phyloP scores from a whole-genome alignment of 2,797 vertebrate genomes.

The Bradypodion pumilum region DNA sequence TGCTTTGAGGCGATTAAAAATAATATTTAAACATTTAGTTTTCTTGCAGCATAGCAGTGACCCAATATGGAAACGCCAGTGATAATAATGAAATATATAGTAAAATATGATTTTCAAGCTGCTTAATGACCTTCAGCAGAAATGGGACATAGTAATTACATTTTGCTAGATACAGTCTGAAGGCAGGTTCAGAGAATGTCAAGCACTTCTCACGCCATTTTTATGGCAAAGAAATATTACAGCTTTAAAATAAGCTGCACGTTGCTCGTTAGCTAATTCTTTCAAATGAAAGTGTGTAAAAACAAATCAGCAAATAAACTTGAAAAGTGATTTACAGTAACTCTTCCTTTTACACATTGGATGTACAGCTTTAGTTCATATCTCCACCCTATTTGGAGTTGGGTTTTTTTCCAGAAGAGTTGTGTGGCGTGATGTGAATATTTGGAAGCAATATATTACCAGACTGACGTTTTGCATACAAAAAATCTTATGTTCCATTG shows the following conservation, averaged over 20 bases:
- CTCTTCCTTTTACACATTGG: slow-evolving; percentile 62
- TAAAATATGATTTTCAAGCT: slow-evolving; percentile 80
- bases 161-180: slow-evolving; percentile 58
- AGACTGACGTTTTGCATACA: slow-evolving; percentile 68
- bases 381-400: slow-evolving; percentile 65
- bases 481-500: slow-evolving; percentile 55
- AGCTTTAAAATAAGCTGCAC: slow-evolving; percentile 96
- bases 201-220: slow-evolving; percentile 85
- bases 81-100: slow-evolving; percentile 76
- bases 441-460: slow-evolving; percentile 62
- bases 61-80: slow-evolving; percentile 35
- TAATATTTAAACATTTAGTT: slow-evolving; percentile 61
- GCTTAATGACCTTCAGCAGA: slow-evolving; percentile 71
- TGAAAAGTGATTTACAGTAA: slow-evolving; percentile 83
- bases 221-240: slow-evolving; percentile 89
- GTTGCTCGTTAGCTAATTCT: slow-evolving; percentile 86
- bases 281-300: slow-evolving; percentile 86
- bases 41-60: slow-evolving; percentile 70
- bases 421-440: slow-evolving; percentile 57
- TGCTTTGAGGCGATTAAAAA: slow-evolving; percentile 67
- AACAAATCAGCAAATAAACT: slow-evolving; percentile 82
- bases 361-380: slow-evolving; percentile 74
- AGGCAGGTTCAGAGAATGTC: slow-evolving; percentile 76
- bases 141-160: slow-evolving; percentile 60
- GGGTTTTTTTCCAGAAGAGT: slow-evolving; percentile 67